These are phyloP conservation scores for Dysdera silvatica DNA, from an alignment of 1,140 invertebrate genomes.

Conservation along the genomic window DNA sequence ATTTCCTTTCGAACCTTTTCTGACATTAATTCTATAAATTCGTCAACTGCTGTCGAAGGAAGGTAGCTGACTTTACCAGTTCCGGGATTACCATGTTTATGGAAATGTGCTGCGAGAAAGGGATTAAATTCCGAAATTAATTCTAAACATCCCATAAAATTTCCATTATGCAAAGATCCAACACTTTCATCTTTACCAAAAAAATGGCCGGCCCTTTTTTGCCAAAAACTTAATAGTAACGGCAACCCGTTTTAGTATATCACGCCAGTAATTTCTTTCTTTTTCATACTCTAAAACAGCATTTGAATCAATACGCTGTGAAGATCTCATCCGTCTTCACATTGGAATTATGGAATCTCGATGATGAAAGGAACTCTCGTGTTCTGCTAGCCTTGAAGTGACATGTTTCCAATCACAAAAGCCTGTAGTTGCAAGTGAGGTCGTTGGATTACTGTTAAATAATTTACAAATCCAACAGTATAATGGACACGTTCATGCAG, in stretches of 20 bases:
- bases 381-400: too few relatives aligned
- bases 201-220: conserved; percentile 30
- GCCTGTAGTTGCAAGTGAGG: too few relatives aligned
- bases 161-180: conserved; percentile 32
- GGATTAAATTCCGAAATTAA: conserved; percentile 31
- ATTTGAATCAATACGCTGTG: not conserved
- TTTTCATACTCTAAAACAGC: not conserved
- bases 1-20: not conserved
- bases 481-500: too few relatives aligned
- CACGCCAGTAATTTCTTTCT: conserved; percentile 20
- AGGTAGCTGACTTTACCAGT: conserved; percentile 14
- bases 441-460: too few relatives aligned
- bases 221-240: conserved; percentile 31
- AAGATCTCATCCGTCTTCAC: not conserved
- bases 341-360: too few relatives aligned
- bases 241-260: conserved; percentile 24
- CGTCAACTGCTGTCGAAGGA: not conserved
- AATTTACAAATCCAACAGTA: too few relatives aligned
- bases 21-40: conserved; percentile 8
- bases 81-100: conserved; percentile 8
- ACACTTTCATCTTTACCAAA: conserved; percentile 31
- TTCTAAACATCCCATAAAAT: conserved; percentile 32
- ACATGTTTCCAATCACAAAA: too few relatives aligned
- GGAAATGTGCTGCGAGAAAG: conserved; percentile 31
- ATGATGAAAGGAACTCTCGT: too few relatives aligned